Evolutionary conservation across 1,140 invertebrate genomes (phyloP), one percentile per base, ranked within the genome.

Genomic region (Paramacrobiotus metropolitanus): DNA sequence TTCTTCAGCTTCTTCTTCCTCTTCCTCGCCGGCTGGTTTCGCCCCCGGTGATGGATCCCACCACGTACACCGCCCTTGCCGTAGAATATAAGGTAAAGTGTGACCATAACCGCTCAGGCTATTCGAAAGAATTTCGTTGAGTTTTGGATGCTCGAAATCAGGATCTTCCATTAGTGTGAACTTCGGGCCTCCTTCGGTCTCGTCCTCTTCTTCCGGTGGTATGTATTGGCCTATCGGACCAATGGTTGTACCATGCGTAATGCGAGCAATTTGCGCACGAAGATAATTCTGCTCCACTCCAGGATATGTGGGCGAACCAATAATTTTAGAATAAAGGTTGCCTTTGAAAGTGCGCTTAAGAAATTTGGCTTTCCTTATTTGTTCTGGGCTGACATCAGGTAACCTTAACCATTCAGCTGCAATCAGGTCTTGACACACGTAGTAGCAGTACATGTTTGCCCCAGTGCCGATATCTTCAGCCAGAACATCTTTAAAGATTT

Each of bases 41-140:
- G 15, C 24, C 4, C 48, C 48, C 15, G 48, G 48, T 15, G 48
- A 55, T 9, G 48, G 48, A 24, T 55, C 48, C 15, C 28, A 55
- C 48, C 48, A 55, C 24, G 48, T 61, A 61, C 68, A 69, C 1
- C 72, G 68, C 63, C 71, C 70, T 68, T 73, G 63, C 40, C 44
- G 44, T 15, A 61, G 44, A 24, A 15, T 31, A 31, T 18, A 29
- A 15, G 48, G 48, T 20, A 55, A 24, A 15, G 9, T 15, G 24
- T 55, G 48, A 24, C 15, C 24, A 24, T 55, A 55, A 24, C 48
- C 48, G 48, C 15, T 9, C 15, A 55, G 48, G 48, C 28, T 24
- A 15, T 55, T 55, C 48, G 48, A 55, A 4, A 55, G 48, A 28
- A 55, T 15, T 4, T 55, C 15, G 15, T 24, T 15, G 4, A 20